Base-by-base conservation (phyloP, 1,140 invertebrate genomes). In the Drosophila hydei region DNA sequence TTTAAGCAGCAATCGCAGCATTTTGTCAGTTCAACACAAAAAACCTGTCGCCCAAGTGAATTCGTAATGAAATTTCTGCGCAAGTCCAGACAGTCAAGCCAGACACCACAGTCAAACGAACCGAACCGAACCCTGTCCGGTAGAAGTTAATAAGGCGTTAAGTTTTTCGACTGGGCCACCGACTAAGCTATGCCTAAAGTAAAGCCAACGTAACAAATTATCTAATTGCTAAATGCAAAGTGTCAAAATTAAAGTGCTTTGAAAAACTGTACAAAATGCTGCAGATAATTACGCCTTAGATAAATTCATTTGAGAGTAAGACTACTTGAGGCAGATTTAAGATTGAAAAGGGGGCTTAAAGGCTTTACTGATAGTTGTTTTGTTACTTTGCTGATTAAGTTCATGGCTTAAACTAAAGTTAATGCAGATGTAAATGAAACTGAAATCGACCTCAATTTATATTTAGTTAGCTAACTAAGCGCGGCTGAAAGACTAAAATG, bases 21-120 rank as follows among this genome's bases (percentile, higher is more conserved):
- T 74, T 73, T 73, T 73, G 64, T 69, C 71, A 73, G 51, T 65
- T 56, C 21, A 58, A 38, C 43, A 21, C 72, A 80, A 83, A 72
- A 76, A 83, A 76, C 77, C 54, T 55, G 77, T 59, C 65, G 77
- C 65, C 54, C 65, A 81, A 77, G 74, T 80, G 64, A 61, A 78
- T 78, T 88, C 77, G 71, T 67, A 87, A 88, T 88, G 77, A 87
- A 78, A 75, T 87, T 69, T 54, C 38, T 2, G 54, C 43, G 47
- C 38, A 69, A 62, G 77, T 25, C 33, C 65, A 60, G 23, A 30
- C 58, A n/a, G 25, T 14, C 14, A 2, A 21, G 5, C 11, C 55
- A 62, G 54, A 72, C 52, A 72, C 52, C 60, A 55, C 60, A 43
- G 38, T 40, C 55, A 18, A 51, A 19, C 23, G 4, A 48, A 48